These are phyloP conservation scores for Hippocampus comes DNA, from an alignment of 2,113 vertebrate species.

Conservation along the genomic window DNA sequence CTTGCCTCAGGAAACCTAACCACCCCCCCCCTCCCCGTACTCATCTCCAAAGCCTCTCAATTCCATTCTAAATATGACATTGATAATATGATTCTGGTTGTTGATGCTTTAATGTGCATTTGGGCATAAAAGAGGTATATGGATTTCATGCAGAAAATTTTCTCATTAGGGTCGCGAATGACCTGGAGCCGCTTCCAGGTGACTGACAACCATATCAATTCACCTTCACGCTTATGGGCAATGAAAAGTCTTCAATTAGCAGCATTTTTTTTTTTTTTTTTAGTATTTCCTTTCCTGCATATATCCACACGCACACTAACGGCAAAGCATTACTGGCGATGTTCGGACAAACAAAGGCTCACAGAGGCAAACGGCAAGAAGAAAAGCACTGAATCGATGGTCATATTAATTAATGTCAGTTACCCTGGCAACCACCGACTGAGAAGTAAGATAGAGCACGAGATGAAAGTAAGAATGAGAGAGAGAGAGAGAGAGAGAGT, in stretches of 20 bases:
- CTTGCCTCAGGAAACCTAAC: not conserved
- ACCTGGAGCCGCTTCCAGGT: too few relatives aligned
- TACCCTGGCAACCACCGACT: constrained; percentile 48
- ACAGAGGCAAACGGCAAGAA: constrained; percentile 41
- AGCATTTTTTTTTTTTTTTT: too few relatives aligned
- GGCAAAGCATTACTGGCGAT: not conserved
- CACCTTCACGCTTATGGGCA: too few relatives aligned
- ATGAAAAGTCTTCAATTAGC: too few relatives aligned
- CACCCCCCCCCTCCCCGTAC: not conserved
- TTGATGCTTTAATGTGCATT: not conserved
- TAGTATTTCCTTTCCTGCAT: not conserved
- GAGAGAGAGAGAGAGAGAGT: not conserved
- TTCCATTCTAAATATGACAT: not conserved
- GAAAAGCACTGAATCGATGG: constrained; percentile 30
- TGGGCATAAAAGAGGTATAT: not conserved
- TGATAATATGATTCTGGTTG: not conserved
- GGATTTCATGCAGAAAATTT: not conserved
- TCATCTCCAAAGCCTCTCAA: not conserved
- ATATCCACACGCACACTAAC: not conserved
- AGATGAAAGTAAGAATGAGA: constrained; percentile 11
- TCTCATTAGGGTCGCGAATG: too few relatives aligned
- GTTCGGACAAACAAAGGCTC: not conserved
- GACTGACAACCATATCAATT: too few relatives aligned
- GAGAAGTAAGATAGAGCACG: constrained; percentile 24
- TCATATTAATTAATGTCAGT: constrained; percentile 51